Evolutionary conservation across 2,797 vertebrate species (phyloP), one percentile per base, ranked within the genome.

Genomic region (Gila robusta): DNA sequence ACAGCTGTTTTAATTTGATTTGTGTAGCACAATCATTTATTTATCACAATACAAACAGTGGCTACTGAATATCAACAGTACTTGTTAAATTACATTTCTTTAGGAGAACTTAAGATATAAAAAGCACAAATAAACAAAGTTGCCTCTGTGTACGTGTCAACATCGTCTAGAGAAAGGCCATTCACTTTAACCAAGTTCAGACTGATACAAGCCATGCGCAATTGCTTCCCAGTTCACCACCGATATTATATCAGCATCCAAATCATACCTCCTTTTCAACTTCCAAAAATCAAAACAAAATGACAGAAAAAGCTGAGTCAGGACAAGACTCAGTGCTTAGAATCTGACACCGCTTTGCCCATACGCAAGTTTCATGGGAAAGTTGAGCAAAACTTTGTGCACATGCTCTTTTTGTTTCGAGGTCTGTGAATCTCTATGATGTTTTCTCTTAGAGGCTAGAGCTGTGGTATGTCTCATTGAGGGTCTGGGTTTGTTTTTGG

Each of bases 401-500:
- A 16, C 62, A 64, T 64, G 62, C 62, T 52, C 1, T 49, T 67
- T 66, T 52, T 52, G 28, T 49, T 67, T 67, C 32, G 9, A 77
- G 49, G 73, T 14, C 28, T 76, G 14, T 54, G 49, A 21, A 23
- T 56, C 12, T 14, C n/a, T 1, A 23, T 4, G 28, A 80, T 4
- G 41, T 66, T 80, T 49, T 10, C 16, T 83, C 14, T n/a, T 39
- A 56, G 41, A 54, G 47, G 4, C 47, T 49, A 44, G 32, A 32
- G 52, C 88, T 47, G 89, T 74, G 0, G 23, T 16, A 6, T 11
- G 19, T 23, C 9, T 89, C 82, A 94, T 95, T 7, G 96, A 39
- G 96, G 96, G 69, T 99, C 98, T 0, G 97, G 96, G 0, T 95
- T 91, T 91, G 96, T 96, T 86, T 98, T 99, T 44, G 97, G 94